phyloP scores from a whole-genome alignment of 2,113 vertebrate species.

The Corythoichthys haematopterus region DNA sequence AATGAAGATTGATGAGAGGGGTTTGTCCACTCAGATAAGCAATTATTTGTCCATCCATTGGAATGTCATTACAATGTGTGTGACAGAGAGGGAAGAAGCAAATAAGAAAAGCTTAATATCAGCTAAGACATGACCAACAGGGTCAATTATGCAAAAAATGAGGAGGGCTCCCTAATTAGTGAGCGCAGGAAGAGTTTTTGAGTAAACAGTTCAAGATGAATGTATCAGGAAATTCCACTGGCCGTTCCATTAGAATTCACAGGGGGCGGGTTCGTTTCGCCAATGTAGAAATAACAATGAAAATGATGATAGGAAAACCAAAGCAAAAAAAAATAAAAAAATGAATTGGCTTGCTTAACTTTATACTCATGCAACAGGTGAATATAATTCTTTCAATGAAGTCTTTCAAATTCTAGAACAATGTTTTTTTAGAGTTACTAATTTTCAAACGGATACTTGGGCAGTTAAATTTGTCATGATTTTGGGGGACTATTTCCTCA shows the following conservation, averaged over 20 bases:
- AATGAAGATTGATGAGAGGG: constrained; percentile 31
- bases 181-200: constrained; percentile 23
- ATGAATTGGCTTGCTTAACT: background rate
- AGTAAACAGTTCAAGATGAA: constrained; percentile 57
- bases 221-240: constrained; percentile 63
- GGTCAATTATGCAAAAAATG: constrained; percentile 2
- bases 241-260: constrained; percentile 24
- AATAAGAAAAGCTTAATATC: constrained; percentile 7
- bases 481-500: background rate
- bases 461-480: background rate
- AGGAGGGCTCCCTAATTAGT: constrained; percentile 51
- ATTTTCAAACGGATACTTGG: background rate
- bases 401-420: background rate
- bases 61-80: constrained; percentile 34
- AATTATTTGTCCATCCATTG: constrained; percentile 51
- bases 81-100: constrained; percentile 26
- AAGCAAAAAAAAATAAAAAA: background rate
- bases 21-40: constrained; percentile 50
- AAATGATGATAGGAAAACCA: background rate
- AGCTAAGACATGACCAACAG: constrained; percentile 15
- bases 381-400: background rate
- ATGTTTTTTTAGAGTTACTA: background rate
- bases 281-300: background rate
- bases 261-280: background rate
- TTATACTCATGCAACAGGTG: background rate